Evolutionary conservation across 2,888 invertebrate species (phyloP).

Genomic region (Sinotaia quadrata): DNA sequence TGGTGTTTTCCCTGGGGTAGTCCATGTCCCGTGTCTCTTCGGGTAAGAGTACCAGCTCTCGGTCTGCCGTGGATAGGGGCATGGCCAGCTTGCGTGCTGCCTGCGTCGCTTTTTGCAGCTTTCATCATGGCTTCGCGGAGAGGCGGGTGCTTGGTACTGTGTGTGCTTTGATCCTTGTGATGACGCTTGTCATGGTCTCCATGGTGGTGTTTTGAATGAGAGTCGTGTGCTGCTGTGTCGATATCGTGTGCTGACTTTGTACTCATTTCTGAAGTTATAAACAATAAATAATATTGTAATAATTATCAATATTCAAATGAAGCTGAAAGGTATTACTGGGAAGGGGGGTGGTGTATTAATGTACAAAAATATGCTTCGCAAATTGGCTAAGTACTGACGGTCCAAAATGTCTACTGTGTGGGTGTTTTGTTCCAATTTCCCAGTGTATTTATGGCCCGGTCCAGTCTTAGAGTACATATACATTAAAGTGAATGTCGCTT

Average conservation of each 20-base stretch:
- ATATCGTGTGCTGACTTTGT: conserved; percentile 26
- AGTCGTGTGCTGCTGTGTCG: conserved; percentile 9
- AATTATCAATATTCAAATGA: no score
- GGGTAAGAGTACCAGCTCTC: conserved; percentile 48
- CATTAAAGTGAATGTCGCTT: no score
- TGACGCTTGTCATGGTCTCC: conserved; percentile 39
- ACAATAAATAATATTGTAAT: no score
- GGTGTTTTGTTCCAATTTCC: no score
- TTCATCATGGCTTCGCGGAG: conserved; percentile 31
- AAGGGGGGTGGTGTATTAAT: no score
- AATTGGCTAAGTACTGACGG: no score
- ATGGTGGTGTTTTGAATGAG: conserved; percentile 24
- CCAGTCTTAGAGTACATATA: no score
- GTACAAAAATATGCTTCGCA: no score
- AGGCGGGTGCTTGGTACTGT: conserved; percentile 39
- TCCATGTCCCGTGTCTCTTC: conserved; percentile 23
- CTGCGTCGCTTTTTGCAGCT: conserved; percentile 8
- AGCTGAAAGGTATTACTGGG: no score
- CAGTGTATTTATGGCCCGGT: no score
- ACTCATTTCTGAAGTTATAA: conserved; percentile 4
- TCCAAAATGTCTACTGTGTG: no score
- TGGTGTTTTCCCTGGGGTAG: background rate
- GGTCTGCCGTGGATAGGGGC: conserved; percentile 44
- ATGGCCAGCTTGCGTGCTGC: conserved; percentile 23
- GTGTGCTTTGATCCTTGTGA: conserved; percentile 34